These are phyloP conservation scores for Urocyon cinereoargenteus DNA, from an alignment of 2,797 vertebrate genomes.

Conservation along the genomic window DNA sequence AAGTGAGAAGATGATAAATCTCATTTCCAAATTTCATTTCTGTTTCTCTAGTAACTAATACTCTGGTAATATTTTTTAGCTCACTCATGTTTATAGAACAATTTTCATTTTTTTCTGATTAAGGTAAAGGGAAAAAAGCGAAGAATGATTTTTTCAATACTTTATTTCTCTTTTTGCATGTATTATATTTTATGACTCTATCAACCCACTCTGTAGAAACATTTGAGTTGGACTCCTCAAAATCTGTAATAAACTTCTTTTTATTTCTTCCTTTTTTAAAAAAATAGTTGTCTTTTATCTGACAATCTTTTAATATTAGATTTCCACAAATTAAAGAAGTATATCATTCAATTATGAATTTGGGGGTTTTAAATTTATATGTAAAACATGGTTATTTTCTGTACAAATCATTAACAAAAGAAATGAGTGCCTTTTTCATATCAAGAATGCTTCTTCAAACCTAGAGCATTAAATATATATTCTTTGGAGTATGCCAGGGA, in stretches of 20 bases:
- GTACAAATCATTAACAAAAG: not conserved
- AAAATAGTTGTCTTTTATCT: not conserved
- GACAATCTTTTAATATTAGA: not conserved
- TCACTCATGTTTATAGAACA: slow-evolving; percentile 86
- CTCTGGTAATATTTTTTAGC: slow-evolving; percentile 86
- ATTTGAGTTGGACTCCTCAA: slow-evolving; percentile 55
- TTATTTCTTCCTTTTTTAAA: not conserved
- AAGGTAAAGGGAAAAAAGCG: slow-evolving; percentile 79
- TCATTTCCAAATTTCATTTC: slow-evolving; percentile 88
- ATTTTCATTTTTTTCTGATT: slow-evolving; percentile 85
- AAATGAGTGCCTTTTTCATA: not conserved
- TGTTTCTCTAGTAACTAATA: slow-evolving; percentile 87
- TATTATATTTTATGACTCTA: slow-evolving; percentile 71
- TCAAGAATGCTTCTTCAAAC: slow-evolving; percentile 11
- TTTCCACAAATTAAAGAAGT: slow-evolving; percentile 23
- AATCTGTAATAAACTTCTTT: slow-evolving; percentile 43
- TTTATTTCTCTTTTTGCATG: slow-evolving; percentile 70
- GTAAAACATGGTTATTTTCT: not conserved
- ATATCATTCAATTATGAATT: slow-evolving; percentile 14
- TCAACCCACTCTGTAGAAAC: slow-evolving; percentile 69
- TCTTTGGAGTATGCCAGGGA: not conserved
- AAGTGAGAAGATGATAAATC: slow-evolving; percentile 88
- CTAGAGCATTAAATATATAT: not conserved
- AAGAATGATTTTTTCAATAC: slow-evolving; percentile 71
- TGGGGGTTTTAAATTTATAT: not conserved